Conservation (phyloP, 1,140 invertebrate species). For the Drosophila tropicalis region DNA sequence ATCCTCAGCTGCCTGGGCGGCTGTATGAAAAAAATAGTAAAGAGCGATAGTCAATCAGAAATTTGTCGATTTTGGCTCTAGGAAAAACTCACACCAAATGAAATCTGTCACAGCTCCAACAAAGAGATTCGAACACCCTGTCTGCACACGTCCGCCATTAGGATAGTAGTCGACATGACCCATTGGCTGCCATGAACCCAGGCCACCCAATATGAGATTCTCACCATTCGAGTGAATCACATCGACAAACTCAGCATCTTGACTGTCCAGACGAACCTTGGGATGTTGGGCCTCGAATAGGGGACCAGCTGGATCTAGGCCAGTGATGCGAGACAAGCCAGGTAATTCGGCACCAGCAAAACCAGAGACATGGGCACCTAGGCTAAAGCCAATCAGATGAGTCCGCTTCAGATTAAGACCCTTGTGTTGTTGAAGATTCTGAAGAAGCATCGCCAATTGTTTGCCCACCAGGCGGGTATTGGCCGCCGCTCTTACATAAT, state of each 20-base stretch:
- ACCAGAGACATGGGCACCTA: slow-evolving; percentile 96
- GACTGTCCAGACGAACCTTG: slow-evolving; percentile 90
- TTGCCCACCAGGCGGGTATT: slow-evolving; percentile 96
- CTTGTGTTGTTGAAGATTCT: slow-evolving; percentile 79
- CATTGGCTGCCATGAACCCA: slow-evolving; percentile 93
- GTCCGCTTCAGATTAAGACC: slow-evolving; percentile 85
- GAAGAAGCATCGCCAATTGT: slow-evolving; percentile 91
- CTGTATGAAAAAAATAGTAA: slow-evolving; percentile 29
- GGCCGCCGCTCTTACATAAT: slow-evolving; percentile 96
- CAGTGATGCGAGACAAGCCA: slow-evolving; percentile 93
- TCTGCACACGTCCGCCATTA: slow-evolving; percentile 95
- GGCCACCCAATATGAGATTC: slow-evolving; percentile 91
- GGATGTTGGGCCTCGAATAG: slow-evolving; percentile 94
- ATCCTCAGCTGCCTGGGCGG: slow-evolving; percentile 87
- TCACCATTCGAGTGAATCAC: slow-evolving; percentile 97
- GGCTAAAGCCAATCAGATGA: slow-evolving; percentile 95
- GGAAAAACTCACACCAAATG: slow-evolving; percentile 90
- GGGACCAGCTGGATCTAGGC: slow-evolving; percentile 95
- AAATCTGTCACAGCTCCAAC: slow-evolving; percentile 95
- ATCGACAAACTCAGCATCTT: slow-evolving; percentile 96
- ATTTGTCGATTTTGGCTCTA: too few species aligned
- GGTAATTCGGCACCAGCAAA: slow-evolving; percentile 94
- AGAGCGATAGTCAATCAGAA: too few species aligned
- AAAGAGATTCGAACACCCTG: slow-evolving; percentile 93
- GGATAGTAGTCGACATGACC: slow-evolving; percentile 97